phyloP scores from a whole-genome alignment of 2,888 invertebrate species.

The Antheraea yamamai region DNA sequence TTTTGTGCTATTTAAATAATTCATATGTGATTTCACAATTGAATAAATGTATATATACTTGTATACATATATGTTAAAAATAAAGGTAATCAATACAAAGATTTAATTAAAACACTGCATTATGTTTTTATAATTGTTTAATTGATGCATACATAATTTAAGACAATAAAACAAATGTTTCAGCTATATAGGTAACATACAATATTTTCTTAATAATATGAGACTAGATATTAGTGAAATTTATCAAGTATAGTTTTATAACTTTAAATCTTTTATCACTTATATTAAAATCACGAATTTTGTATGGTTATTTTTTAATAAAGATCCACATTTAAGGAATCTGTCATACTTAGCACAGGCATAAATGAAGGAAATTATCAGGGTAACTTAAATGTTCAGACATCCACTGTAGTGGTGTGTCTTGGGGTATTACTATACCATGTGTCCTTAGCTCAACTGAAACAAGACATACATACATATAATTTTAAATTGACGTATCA shows the following conservation, averaged over 20 bases:
- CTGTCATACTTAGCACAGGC: constrained; percentile 64
- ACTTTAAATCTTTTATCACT: not conserved
- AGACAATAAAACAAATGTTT: not conserved
- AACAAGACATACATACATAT: constrained; percentile 48
- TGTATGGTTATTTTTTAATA: not conserved
- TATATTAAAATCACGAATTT: not conserved
- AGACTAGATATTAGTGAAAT: constrained; percentile 1
- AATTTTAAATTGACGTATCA: not conserved
- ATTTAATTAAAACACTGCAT: not conserved
- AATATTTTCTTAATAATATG: not conserved
- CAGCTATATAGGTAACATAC: not conserved
- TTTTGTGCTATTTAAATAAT: too few species aligned
- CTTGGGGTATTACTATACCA: constrained; percentile 92
- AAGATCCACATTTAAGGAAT: not conserved
- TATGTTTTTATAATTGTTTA: not conserved
- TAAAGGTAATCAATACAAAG: too few species aligned
- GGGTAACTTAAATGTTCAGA: constrained; percentile 99
- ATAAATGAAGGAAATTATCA: constrained; percentile 98
- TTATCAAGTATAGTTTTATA: not conserved
- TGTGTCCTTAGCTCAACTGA: constrained; percentile 91
- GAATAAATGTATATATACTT: too few species aligned
- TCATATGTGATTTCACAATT: too few species aligned
- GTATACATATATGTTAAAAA: too few species aligned
- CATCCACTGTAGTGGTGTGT: constrained; percentile 97
- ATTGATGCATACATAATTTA: not conserved